Base-by-base conservation (phyloP, 92 coral and sea anemone species). In the Porites evermanni region DNA sequence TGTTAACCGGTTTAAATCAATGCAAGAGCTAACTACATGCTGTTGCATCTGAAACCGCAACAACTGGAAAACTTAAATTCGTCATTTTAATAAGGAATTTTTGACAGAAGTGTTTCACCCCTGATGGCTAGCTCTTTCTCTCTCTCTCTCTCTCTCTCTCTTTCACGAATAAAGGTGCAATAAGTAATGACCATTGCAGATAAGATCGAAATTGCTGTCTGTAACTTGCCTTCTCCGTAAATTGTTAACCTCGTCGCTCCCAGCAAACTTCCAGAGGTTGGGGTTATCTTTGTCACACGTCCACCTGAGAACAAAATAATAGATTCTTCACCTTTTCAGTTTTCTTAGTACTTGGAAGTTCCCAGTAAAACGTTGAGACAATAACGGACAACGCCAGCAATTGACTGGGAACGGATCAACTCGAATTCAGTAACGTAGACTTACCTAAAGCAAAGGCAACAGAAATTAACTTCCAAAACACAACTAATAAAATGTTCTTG, bases 221-320 rank as follows among this genome's bases (percentile, higher is more conserved):
- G 61, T 14, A 23, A 20, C 72, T 77, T 84, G 85, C 95, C 95
- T 81, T 92, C 78, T 4, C 95, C 95, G 12, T 16, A 80, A 38
- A 92, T 56, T 20, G 92, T 89, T 38, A 92, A 32, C 65, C 58
- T 85, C 56, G 95, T 92, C 19, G 85, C 92, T 54, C 95, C 95
- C 18, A 72, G 84, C 24, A 88, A 56, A 66, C 95, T 92, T 19
- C 95, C 95, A 24, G 87, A 44, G 7, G 60, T 18, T 47, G 95
- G 95, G 29, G 90, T 81, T 26, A 92, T 64, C 47, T 85, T 64
- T 16, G 89, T 71, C 17, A 92, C 92, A 12, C 87, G 79, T 51
- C 95, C 95, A 72, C 88, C 88, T 87, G 61, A 70, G 71, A 59
- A 72, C 29, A 71, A 53, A 76, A 19, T 56, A 26, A 70, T 1